Base-by-base conservation (phyloP, 2,113 vertebrate species). In the Nycticorax nycticorax region DNA sequence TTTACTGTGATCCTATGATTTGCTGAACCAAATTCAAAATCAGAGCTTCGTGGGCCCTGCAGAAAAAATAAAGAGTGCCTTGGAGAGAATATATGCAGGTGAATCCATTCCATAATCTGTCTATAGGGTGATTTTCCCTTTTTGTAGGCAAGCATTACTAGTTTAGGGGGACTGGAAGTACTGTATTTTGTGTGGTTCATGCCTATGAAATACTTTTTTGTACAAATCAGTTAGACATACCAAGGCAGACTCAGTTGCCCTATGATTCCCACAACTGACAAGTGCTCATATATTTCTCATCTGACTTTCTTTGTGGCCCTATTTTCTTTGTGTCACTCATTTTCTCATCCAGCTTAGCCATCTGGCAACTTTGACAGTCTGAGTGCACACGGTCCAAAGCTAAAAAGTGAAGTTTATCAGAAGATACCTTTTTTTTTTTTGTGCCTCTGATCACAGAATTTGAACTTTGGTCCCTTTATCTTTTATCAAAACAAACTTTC, bases 401-500 rank as follows among this genome's bases (percentile, higher is more conserved):
- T 90, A 96, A 91, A 93, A 96, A 96, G 50, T 72, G 75, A 84
- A 96, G 89, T 79, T 95, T 95, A 97, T 97, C 93, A 47, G 57
- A 93, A 88, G 55, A 73, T 78, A 77, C 15, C 45, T 8, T 37
- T 59, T 93, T 71, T 93, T 71, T 59, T 71, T 59, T 67, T 55
- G 35, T 89, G 90, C 16, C 23, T 95, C 78, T 92, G 75, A 94
- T 92, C 95, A 85, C 41, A 85, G 73, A 92, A 91, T 55, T 78
- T 95, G 94, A 96, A 95, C 96, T 93, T 80, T 73, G 19, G 28
- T 76, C 52, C 21, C 32, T 83, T 93, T 94, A 91, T 95, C 93
- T 94, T 96, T 91, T 91, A 75, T 93, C 81, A 84, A 92, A 96
- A 92, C 43, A 94, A 94, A 93, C 74, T 93, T 96, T 84, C 66